These are phyloP conservation scores for Antheraea pernyi DNA, from an alignment of 1,140 invertebrate genomes.

Conservation along the genomic window DNA sequence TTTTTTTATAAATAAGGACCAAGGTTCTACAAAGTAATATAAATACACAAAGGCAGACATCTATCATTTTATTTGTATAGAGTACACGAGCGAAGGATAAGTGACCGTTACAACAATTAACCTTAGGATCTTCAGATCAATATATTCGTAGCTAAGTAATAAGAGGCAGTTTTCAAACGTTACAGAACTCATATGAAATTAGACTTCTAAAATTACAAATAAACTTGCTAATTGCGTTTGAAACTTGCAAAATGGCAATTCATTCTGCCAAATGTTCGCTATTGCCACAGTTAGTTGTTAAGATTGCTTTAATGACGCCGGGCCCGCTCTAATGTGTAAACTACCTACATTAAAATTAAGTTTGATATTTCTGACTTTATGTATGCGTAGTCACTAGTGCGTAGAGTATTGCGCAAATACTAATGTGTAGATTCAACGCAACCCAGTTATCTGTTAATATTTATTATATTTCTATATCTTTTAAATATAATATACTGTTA, in stretches of 20 bases:
- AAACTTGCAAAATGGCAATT: constrained; percentile 14
- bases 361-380: constrained; percentile 21
- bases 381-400: neutral
- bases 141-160: neutral
- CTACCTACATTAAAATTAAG: constrained; percentile 31
- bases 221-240: constrained; percentile 10
- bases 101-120: too few species aligned
- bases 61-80: too few species aligned
- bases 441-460: neutral
- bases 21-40: too few species aligned
- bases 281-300: constrained; percentile 22
- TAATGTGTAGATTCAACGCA: neutral
- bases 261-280: constrained; percentile 22
- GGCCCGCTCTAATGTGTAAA: constrained; percentile 19
- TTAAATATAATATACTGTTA: neutral
- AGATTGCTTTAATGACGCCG: constrained; percentile 19
- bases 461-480: neutral
- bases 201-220: neutral
- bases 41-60: too few species aligned
- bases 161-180: neutral
- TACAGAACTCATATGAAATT: neutral
- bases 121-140: neutral
- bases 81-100: too few species aligned
- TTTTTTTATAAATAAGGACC: too few species aligned
- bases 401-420: neutral